Evolutionary conservation across 2,797 vertebrate species (phyloP).

Genomic region (Galagoides demidoff): DNA sequence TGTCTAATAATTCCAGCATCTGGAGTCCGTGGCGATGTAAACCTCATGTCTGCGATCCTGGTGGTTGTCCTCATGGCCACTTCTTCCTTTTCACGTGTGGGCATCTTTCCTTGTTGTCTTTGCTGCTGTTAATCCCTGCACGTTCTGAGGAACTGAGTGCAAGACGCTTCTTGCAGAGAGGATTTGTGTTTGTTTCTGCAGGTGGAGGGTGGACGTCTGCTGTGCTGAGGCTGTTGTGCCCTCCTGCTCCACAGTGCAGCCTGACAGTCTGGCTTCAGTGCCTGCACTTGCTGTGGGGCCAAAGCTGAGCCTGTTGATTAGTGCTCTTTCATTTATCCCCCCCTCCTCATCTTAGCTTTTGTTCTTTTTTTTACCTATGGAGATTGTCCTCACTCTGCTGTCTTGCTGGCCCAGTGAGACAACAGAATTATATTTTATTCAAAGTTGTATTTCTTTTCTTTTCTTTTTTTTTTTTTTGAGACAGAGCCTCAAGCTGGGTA

Average conservation of each 20-base stretch:
- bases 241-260: not conserved
- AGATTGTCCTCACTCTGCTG: not conserved
- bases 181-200: not conserved
- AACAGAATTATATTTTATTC: slow-evolving; percentile 21
- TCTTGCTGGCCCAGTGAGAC: not conserved
- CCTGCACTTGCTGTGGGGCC: not conserved
- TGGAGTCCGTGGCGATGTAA: not conserved
- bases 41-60: not conserved
- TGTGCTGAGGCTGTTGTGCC: not conserved
- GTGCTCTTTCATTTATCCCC: not conserved
- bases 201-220: not conserved
- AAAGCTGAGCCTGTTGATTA: not conserved
- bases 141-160: not conserved
- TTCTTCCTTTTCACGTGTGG: not conserved
- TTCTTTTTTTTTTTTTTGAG: too few species aligned
- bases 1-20: not conserved
- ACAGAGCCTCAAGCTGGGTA: too few species aligned
- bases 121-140: not conserved
- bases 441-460: not conserved
- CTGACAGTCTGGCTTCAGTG: not conserved
- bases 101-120: not conserved
- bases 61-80: not conserved
- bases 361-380: not conserved
- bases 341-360: not conserved
- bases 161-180: not conserved